phyloP scores from a whole-genome alignment of 1,140 invertebrate species.

The Sinonovacula constricta region DNA sequence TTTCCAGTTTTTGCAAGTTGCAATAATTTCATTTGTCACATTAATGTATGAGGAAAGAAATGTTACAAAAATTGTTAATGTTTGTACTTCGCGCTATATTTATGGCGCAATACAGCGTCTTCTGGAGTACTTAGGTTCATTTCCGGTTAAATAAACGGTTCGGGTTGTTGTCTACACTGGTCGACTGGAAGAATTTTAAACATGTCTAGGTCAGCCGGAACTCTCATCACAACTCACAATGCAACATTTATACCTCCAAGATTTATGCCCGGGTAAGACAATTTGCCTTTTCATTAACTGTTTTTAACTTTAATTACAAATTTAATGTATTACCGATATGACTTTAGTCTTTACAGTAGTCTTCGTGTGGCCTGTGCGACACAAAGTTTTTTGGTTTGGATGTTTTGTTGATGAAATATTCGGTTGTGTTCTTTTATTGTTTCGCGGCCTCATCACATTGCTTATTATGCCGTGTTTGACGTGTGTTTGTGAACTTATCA shows the following conservation, averaged over 20 bases:
- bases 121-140: too few relatives aligned
- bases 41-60: too few relatives aligned
- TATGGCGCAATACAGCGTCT: too few relatives aligned
- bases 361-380: background rate
- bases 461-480: too few relatives aligned
- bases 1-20: too few relatives aligned
- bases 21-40: too few relatives aligned
- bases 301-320: background rate
- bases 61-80: too few relatives aligned
- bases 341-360: background rate
- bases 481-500: too few relatives aligned
- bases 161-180: too few relatives aligned
- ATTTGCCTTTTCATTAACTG: background rate
- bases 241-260: slow-evolving; percentile 78
- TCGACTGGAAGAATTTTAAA: background rate
- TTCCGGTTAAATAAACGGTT: too few relatives aligned
- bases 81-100: too few relatives aligned
- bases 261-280: slow-evolving; percentile 79
- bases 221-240: slow-evolving; percentile 78
- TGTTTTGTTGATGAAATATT: background rate
- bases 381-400: background rate
- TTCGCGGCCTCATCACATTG: background rate
- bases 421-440: background rate
- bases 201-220: slow-evolving; percentile 78
- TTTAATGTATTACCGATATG: background rate